These are phyloP conservation scores for Abramis brama DNA, from an alignment of 2,113 vertebrate species.

Conservation along the genomic window DNA sequence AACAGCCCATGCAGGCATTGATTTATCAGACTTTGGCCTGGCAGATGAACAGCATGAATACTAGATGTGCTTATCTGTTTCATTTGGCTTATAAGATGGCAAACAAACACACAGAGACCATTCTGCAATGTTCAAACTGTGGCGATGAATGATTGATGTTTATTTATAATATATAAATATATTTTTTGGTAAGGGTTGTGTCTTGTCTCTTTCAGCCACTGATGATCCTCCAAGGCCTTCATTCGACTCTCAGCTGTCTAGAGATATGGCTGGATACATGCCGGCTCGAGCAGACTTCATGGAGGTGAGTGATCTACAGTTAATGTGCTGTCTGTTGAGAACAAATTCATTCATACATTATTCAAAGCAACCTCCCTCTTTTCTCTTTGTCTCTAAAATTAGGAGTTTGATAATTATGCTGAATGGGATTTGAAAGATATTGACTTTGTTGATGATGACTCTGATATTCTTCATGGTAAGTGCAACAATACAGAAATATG, in stretches of 20 bases:
- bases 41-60: background rate
- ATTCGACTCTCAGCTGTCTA: slow-evolving; percentile 93
- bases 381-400: slow-evolving; percentile 12
- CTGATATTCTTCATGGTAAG: slow-evolving; percentile 93
- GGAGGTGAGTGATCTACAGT: slow-evolving; percentile 78
- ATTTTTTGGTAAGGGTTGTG: slow-evolving; percentile 17
- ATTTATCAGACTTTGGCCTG: slow-evolving; percentile 1
- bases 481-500: slow-evolving; percentile 32
- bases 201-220: slow-evolving; percentile 76
- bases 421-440: slow-evolving; percentile 99
- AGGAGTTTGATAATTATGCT: slow-evolving; percentile 99
- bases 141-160: slow-evolving; percentile 32
- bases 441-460: slow-evolving; percentile 99
- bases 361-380: background rate
- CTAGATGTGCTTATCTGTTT: background rate
- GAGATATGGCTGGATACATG: slow-evolving; percentile 99
- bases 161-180: background rate
- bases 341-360: background rate
- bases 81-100: background rate
- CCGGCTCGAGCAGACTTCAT: slow-evolving; percentile 97
- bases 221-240: slow-evolving; percentile 95
- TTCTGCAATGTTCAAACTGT: slow-evolving; percentile 1
- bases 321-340: slow-evolving; percentile 5
- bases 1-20: background rate
- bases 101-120: background rate